These are phyloP conservation scores for Trilocha varians DNA, from an alignment of 2,888 invertebrate genomes.

Conservation along the genomic window DNA sequence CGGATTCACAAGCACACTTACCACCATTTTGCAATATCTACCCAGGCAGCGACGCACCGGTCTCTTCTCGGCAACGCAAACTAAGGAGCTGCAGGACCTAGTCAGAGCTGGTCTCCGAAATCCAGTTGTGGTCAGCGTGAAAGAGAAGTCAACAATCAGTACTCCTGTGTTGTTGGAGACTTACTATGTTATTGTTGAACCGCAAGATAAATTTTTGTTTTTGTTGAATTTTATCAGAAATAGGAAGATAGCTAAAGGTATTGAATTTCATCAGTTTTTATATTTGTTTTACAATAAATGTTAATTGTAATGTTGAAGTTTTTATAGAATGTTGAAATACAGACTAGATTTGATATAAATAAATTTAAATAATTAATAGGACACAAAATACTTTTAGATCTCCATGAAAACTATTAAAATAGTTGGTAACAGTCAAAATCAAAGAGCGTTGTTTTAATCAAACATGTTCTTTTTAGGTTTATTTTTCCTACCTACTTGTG, in stretches of 20 bases:
- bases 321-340: constrained; percentile 33
- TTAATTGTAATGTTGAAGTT: neutral
- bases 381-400: no score
- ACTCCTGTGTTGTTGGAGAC: constrained; percentile 83
- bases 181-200: constrained; percentile 84
- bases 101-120: constrained; percentile 95
- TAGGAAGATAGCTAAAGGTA: constrained; percentile 48
- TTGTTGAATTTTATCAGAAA: constrained; percentile 85
- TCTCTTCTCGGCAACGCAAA: constrained; percentile 99
- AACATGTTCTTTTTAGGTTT: constrained; percentile 62
- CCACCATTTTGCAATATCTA: constrained; percentile 90
- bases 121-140: constrained; percentile 91
- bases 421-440: no score
- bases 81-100: constrained; percentile 91
- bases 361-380: no score
- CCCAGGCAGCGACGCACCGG: constrained; percentile 96
- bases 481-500: constrained; percentile 95
- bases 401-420: no score
- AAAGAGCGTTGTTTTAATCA: no score
- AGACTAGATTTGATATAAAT: no score
- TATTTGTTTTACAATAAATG: no score
- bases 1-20: constrained; percentile 89
- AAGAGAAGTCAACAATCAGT: constrained; percentile 85
- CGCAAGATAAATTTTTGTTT: constrained; percentile 86
- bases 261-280: no score